A percentile compares a stretch with the other conserved stretches of the same genome.
phyloP scores from a whole-genome alignment of 2,888 invertebrate species.

The Autographa pulchrina region DNA sequence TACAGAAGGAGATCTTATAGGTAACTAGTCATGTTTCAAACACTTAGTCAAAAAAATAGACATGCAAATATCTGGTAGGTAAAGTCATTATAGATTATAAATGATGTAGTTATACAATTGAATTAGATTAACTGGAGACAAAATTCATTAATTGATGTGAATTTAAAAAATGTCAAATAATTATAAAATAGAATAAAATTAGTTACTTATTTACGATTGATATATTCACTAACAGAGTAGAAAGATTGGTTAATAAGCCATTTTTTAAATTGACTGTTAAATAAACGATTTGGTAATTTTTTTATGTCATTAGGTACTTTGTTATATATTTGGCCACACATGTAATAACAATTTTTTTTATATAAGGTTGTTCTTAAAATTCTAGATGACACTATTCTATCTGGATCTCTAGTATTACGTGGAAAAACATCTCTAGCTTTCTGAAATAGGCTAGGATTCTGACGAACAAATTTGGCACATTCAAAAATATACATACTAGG shows the following conservation, averaged over 20 bases:
- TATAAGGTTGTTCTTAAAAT: constrained; percentile 9
- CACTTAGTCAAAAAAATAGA: constrained; percentile 12
- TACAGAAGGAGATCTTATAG: constrained; percentile 7
- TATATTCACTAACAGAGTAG: constrained; percentile 10
- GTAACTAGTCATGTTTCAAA: constrained; percentile 11
- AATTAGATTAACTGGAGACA: no score
- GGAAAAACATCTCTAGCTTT: constrained; percentile 11
- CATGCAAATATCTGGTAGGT: constrained; percentile 9
- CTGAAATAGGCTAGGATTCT: constrained; percentile 8
- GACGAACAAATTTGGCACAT: constrained; percentile 11
- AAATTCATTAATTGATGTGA: constrained; percentile 3
- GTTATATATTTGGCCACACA: constrained; percentile 2
- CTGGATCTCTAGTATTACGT: constrained; percentile 10
- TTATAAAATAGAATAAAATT: constrained; percentile 12
- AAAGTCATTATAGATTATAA: no score
- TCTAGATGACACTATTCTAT: constrained; percentile 14
- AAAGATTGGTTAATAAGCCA: constrained; percentile 8
- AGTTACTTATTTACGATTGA: constrained; percentile 10
- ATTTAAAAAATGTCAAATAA: constrained; percentile 12
- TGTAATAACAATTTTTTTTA: constrained; percentile 5
- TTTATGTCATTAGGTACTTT: constrained; percentile 12
- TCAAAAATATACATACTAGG: constrained; percentile 8
- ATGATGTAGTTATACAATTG: no score
- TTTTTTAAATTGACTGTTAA: constrained; percentile 11
- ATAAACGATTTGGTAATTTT: constrained; percentile 12